Base-by-base conservation (phyloP, 1,140 invertebrate genomes). In the Drosophila ironensis region DNA sequence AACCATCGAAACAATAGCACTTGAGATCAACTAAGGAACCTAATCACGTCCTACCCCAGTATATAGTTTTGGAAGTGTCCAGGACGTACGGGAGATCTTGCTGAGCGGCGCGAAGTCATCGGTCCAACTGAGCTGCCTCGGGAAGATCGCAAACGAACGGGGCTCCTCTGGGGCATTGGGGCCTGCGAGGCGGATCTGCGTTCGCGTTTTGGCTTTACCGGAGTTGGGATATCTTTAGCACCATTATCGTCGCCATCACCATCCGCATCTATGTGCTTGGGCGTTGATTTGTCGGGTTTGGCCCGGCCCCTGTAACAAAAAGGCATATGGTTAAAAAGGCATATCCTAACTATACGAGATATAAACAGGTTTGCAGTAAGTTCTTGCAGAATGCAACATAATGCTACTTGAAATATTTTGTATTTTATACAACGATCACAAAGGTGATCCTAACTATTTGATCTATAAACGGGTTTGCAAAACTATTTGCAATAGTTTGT, bases 131-230 rank as follows among this genome's bases (percentile, higher is more conserved):
- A 70, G 12, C 5, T 70, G 25, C 37, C 8, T n/a, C 27, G 57
- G 16, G 17, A n/a, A 76, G 4, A 7, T 44, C 8, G 42, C 8
- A 12, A 63, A 47, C 24, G 14, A 4, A 53, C 0, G 1, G 35
- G 3, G 17, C 33, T 1, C 27, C 24, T 35, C 11, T 41, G 1
- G n/a, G n/a, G n/a, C n/a, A n/a, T n/a, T n/a, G n/a, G n/a, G n/a
- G 30, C 61, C 9, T 77, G 68, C 3, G 77, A 82, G 8, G 77
- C 28, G 1, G 77, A 81, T 54, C 77, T 28, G 12, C 77, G 67
- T 3, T 59, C 52, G 3, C 66, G 52, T 11, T 66, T 67, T 5
- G 5, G 16, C 24, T 38, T 41, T 0, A 14, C 2, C 0, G 6
- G 5, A 2, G 12, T 5, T 8, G 38, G 22, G 3, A 6, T 56